Conservation (phyloP, 2,888 invertebrate genomes). For the Apodemia zela region DNA sequence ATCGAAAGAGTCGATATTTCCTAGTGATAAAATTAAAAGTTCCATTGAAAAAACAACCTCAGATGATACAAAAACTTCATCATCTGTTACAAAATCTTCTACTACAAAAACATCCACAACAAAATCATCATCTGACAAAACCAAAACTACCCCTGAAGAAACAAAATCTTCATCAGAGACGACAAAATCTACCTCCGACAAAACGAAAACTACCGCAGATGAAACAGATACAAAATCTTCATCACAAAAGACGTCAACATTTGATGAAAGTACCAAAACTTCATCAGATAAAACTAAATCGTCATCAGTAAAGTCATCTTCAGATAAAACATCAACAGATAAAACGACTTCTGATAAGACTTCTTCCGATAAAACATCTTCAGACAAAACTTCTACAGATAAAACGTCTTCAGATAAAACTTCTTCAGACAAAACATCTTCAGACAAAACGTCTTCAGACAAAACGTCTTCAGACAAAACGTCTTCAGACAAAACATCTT, state of each 20-base stretch:
- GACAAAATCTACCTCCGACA: constrained; percentile 22
- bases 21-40: neutral
- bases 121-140: constrained; percentile 23
- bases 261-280: neutral
- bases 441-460: neutral
- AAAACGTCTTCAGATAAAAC: too few relatives aligned
- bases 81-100: neutral
- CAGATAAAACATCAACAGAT: neutral
- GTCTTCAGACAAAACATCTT: neutral
- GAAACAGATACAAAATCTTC: constrained; percentile 27
- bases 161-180: constrained; percentile 20
- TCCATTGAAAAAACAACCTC: constrained; percentile 6
- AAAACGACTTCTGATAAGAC: neutral
- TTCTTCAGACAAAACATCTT: neutral
- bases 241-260: neutral
- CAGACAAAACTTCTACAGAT: constrained; percentile 25
- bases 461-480: neutral
- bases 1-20: neutral
- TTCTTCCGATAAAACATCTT: constrained; percentile 30
- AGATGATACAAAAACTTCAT: constrained; percentile 19
- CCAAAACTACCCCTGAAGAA: constrained; percentile 23
- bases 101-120: constrained; percentile 22
- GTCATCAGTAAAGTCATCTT: neutral
- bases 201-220: constrained; percentile 25
- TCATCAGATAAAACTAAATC: neutral